Base-by-base conservation (phyloP, 2,888 invertebrate genomes). In the Drosophila mercatorum region DNA sequence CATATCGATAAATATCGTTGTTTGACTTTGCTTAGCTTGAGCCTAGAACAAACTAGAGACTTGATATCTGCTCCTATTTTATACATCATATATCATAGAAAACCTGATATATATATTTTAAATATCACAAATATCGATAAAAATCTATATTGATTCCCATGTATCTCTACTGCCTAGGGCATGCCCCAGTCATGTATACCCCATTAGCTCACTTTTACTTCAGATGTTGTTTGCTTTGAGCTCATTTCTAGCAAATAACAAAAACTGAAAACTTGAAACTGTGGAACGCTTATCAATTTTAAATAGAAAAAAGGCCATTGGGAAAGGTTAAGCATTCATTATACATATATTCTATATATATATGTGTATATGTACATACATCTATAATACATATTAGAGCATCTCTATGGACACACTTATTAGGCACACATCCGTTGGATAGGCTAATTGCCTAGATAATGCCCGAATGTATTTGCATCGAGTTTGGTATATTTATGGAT, bases 291-390 rank as follows among this genome's bases (percentile, higher is more conserved):
- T 84, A 85, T 85, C 84, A 83, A 51, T 74, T 67, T n/a, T 66
- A 34, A 56, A 75, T 66, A 68, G 61, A 40, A 52, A 72, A 88
- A 88, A 85, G 84, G 84, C 81, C 84, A 90, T 47, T 67, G 66
- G 74, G 40, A 84, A 70, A 88, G 84, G 84, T 84, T 84, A 80
- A 59, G 62, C 67, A 46, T 58, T 59, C n/a, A 55, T 55, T 55
- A 55, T 55, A 55, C 6, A 7, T 28, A 36, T 2, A 57, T 38
- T 8, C 7, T 41, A 56, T 22, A 31, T 26, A 40, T 31, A 26
- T 41, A 10, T 10, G 41, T 10, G 41, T 34, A 34, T 8, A 12
- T 14, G 31, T 8, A 43, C 12, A 31, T 41, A 28, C 28, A 10
- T 17, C 36, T 2, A 58, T 12, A 12, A 46, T 14, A 4, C 14